Evolutionary conservation across 92 coral and sea anemone species (phyloP).

Genomic region (Meandrina meandrites): DNA sequence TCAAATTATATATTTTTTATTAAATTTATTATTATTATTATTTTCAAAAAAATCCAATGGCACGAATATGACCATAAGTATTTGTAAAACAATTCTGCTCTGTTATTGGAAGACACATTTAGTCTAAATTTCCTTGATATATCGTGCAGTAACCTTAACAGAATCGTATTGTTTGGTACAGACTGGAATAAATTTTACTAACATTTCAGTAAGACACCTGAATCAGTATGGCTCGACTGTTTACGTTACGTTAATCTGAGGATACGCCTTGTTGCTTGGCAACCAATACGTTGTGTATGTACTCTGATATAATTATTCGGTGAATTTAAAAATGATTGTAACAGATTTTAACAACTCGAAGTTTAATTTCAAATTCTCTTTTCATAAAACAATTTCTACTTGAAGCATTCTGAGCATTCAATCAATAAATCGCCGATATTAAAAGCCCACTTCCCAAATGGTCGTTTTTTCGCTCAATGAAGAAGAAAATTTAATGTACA

Average conservation of each 20-base stretch:
- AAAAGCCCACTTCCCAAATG: neutral
- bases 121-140: neutral
- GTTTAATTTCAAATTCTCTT: neutral
- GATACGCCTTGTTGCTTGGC: neutral
- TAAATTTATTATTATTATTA: no score
- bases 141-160: neutral
- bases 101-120: neutral
- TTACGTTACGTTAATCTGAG: neutral
- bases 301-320: no score
- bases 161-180: neutral
- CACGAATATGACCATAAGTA: neutral
- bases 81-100: neutral
- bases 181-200: neutral
- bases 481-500: neutral
- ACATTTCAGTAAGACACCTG: neutral
- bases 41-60: neutral
- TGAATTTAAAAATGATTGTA: neutral
- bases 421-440: neutral
- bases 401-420: no score
- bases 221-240: neutral
- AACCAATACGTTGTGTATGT: neutral
- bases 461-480: neutral
- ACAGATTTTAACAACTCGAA: neutral
- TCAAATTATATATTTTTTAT: no score
- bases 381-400: neutral